phyloP scores from a whole-genome alignment of 2,888 invertebrate genomes.

The Dicyrtomina minuta region DNA sequence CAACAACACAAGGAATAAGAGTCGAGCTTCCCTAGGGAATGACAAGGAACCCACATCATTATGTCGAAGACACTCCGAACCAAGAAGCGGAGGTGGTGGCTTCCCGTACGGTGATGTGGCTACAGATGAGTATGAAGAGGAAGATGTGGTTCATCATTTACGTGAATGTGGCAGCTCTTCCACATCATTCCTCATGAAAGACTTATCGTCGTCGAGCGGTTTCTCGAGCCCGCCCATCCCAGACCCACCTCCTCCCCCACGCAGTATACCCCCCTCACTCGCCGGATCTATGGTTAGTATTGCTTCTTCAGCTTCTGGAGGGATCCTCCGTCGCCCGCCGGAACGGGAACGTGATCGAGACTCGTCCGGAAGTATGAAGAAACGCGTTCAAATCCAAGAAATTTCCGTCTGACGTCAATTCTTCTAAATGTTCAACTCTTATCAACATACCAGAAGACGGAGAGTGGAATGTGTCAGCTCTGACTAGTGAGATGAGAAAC shows the following conservation, averaged over 20 bases:
- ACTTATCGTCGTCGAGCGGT: slow-evolving; percentile 50
- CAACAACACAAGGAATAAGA: slow-evolving; percentile 24
- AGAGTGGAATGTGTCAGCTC: neutral
- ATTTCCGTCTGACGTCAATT: slow-evolving; percentile 36
- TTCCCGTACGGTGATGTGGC: slow-evolving; percentile 34
- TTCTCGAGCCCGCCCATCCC: slow-evolving; percentile 51
- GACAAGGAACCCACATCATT: slow-evolving; percentile 28
- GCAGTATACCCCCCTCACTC: slow-evolving; percentile 37
- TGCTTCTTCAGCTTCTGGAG: slow-evolving; percentile 31
- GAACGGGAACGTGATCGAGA: slow-evolving; percentile 32
- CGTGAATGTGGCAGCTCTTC: slow-evolving; percentile 28
- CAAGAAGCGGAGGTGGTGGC: slow-evolving; percentile 21
- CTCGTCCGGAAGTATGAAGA: slow-evolving; percentile 35
- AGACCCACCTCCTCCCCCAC: slow-evolving; percentile 53
- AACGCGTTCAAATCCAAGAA: slow-evolving; percentile 41
- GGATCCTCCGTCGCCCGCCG: slow-evolving; percentile 34
- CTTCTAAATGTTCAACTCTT: slow-evolving; percentile 2
- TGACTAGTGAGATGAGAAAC: too few relatives aligned
- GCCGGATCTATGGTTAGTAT: slow-evolving; percentile 34
- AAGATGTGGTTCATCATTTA: slow-evolving; percentile 30
- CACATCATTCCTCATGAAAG: slow-evolving; percentile 42
- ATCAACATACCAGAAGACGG: neutral
- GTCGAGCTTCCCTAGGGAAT: slow-evolving; percentile 1
- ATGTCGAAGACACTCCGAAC: slow-evolving; percentile 31
- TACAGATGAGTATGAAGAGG: slow-evolving; percentile 33